These are phyloP conservation scores for Neelides folsomi DNA, from an alignment of 2,888 invertebrate genomes.

Conservation along the genomic window DNA sequence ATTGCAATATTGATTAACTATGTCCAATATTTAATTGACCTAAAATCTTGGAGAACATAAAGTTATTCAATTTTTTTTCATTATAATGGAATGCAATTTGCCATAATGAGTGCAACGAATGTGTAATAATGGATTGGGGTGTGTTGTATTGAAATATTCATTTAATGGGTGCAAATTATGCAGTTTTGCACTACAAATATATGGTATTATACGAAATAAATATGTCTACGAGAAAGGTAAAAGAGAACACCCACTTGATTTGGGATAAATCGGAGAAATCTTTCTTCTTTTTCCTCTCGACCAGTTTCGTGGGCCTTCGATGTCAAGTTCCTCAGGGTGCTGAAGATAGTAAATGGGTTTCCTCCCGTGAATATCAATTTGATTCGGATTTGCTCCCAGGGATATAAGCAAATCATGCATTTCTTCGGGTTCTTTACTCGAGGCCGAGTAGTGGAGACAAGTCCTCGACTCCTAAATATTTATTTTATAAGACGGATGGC, in stretches of 20 bases:
- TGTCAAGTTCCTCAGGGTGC: slow-evolving; percentile 44
- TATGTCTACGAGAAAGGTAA: too few species aligned
- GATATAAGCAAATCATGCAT: slow-evolving; percentile 49
- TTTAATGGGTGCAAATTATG: too few species aligned
- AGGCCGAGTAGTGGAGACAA: slow-evolving; percentile 53
- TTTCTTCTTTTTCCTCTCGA: slow-evolving; percentile 10
- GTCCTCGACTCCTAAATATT: slow-evolving; percentile 50
- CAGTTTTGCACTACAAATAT: too few species aligned
- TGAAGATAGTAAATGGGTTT: slow-evolving; percentile 47
- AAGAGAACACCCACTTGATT: too few species aligned
- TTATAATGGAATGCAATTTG: not conserved
- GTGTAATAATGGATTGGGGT: not conserved
- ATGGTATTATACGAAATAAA: too few species aligned
- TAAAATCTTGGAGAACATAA: not conserved
- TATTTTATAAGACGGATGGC: slow-evolving; percentile 7
- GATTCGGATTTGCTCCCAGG: slow-evolving; percentile 50
- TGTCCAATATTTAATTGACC: not conserved
- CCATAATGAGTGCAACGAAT: not conserved
- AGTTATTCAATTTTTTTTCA: too few species aligned
- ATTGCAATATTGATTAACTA: too few species aligned
- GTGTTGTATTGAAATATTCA: too few species aligned
- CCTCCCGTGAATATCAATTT: slow-evolving; percentile 47
- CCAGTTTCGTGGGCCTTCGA: slow-evolving; percentile 35
- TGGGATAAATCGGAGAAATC: slow-evolving; percentile 14
- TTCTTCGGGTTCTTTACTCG: slow-evolving; percentile 46